Evolutionary conservation across 2,113 vertebrate genomes (phyloP).

Genomic region (Tetrao urogallus): DNA sequence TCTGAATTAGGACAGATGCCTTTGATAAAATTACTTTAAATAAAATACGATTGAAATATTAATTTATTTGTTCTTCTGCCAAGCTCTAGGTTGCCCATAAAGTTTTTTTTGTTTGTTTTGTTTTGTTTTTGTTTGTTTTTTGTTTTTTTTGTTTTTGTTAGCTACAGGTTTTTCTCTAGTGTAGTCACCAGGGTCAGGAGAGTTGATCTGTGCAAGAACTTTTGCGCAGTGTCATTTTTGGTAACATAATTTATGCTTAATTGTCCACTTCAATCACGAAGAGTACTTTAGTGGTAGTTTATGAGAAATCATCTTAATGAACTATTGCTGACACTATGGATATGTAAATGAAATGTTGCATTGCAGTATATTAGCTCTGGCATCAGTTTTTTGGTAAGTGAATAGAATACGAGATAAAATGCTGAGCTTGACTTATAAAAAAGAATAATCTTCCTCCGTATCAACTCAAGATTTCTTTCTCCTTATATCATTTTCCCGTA

Average conservation of each 20-base stretch:
- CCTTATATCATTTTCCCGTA: background rate
- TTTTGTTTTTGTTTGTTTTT: background rate
- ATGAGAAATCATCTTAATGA: background rate
- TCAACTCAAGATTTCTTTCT: background rate
- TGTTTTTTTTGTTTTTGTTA: background rate
- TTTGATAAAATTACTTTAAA: background rate
- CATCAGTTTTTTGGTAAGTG: background rate
- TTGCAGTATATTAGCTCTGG: background rate
- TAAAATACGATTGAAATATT: background rate
- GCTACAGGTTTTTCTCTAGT: background rate
- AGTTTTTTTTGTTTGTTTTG: background rate
- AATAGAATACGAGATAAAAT: background rate
- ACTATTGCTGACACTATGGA: background rate
- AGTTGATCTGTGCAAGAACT: background rate
- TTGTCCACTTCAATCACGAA: constrained; percentile 12
- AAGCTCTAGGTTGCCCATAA: background rate
- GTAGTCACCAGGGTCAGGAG: background rate
- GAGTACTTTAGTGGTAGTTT: background rate
- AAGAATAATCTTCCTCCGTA: background rate
- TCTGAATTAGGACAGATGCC: background rate
- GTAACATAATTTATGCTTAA: constrained; percentile 29
- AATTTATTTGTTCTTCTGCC: background rate
- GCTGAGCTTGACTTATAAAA: background rate
- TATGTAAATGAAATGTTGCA: background rate
- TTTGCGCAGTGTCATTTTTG: background rate